Conservation (phyloP, 2,888 invertebrate genomes). For the Apodemia hepburni region DNA sequence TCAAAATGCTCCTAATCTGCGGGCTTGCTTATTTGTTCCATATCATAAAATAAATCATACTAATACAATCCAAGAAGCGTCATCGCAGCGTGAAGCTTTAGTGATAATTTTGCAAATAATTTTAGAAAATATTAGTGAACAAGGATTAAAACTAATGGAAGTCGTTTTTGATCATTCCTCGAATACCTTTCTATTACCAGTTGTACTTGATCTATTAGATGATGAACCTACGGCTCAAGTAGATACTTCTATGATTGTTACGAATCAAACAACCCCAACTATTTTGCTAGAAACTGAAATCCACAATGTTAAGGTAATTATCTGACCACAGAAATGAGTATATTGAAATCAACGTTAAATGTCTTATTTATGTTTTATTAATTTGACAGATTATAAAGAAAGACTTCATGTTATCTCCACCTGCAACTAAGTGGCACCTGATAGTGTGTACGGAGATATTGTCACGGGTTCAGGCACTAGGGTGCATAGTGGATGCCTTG, state of each 20-base stretch:
- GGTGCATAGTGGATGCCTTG: constrained; percentile 77
- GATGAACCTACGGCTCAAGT: constrained; percentile 86
- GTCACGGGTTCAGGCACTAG: constrained; percentile 44
- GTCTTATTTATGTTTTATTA: too few relatives aligned
- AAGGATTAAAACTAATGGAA: constrained; percentile 88
- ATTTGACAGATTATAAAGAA: constrained; percentile 55
- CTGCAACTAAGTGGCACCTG: constrained; percentile 84
- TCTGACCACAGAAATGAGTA: too few relatives aligned
- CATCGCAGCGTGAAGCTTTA: constrained; percentile 82
- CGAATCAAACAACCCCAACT: background rate
- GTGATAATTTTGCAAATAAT: constrained; percentile 85
- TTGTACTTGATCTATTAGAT: constrained; percentile 82
- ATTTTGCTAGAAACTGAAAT: background rate
- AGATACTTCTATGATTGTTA: constrained; percentile 52
- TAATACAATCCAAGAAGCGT: constrained; percentile 80
- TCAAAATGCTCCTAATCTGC: too few relatives aligned
- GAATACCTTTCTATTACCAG: constrained; percentile 83
- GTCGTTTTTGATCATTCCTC: constrained; percentile 81
- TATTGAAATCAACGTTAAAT: too few relatives aligned
- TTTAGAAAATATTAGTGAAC: constrained; percentile 86
- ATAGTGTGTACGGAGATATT: constrained; percentile 78
- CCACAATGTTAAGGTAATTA: too few relatives aligned
- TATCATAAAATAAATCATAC: constrained; percentile 74
- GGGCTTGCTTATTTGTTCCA: constrained; percentile 86
- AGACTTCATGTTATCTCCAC: constrained; percentile 78